phyloP scores from a whole-genome alignment of 1,140 invertebrate species.

The Eufriesea mexicana region DNA sequence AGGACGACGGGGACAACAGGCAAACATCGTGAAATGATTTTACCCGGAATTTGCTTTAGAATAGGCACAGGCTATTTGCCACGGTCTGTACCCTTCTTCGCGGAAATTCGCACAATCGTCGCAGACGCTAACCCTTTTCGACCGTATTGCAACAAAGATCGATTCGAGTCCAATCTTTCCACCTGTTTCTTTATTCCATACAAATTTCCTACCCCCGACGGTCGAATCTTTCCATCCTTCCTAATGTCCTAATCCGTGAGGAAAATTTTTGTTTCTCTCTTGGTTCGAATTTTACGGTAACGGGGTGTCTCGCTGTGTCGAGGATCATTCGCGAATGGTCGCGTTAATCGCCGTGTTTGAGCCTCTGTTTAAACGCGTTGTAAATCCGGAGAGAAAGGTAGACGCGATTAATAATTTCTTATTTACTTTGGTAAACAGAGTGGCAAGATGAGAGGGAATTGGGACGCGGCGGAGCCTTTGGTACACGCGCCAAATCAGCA shows the following conservation, averaged over 20 bases:
- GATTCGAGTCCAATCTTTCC: background rate
- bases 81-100: conserved; percentile 2
- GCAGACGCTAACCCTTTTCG: conserved; percentile 23
- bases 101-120: conserved; percentile 17
- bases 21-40: conserved; percentile 40
- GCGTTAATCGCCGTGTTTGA: no score
- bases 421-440: conserved; percentile 6
- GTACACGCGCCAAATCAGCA: conserved; percentile 43
- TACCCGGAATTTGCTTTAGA: conserved; percentile 25
- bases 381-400: background rate
- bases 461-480: conserved; percentile 55
- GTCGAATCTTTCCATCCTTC: no score
- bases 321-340: no score
- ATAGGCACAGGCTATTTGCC: background rate
- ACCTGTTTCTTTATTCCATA: background rate
- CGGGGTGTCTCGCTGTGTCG: no score
- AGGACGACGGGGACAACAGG: conserved; percentile 8
- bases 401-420: background rate
- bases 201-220: background rate
- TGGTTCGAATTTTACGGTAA: no score
- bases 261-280: no score
- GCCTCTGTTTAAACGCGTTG: background rate
- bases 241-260: no score
- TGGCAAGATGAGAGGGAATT: conserved; percentile 70
- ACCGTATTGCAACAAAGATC: background rate